Evolutionary conservation across 2,113 vertebrate species (phyloP).

Genomic region (Nibea coibor): DNA sequence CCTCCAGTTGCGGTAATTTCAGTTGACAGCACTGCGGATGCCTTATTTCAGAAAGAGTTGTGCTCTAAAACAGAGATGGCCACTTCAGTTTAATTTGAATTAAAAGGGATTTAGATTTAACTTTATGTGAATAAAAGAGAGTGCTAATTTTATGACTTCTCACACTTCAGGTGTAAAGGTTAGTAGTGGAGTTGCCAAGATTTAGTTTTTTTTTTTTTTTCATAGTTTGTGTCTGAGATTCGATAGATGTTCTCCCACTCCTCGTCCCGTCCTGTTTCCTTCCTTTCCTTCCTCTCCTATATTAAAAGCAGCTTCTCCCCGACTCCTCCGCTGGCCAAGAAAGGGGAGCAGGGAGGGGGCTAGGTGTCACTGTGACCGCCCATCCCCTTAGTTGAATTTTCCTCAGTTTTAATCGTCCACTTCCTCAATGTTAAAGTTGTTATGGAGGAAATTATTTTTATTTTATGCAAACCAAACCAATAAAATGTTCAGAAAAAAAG

Average conservation of each 20-base stretch:
- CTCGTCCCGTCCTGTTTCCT: neutral
- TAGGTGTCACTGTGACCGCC: constrained; percentile 31
- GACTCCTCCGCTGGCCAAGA: constrained; percentile 51
- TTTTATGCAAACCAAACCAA: constrained; percentile 75
- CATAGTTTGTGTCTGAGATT: neutral
- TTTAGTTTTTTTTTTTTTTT: too few relatives aligned
- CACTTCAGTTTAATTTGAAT: constrained; percentile 39
- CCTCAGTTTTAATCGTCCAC: constrained; percentile 69
- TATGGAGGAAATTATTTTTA: constrained; percentile 76
- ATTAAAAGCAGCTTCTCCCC: constrained; percentile 54
- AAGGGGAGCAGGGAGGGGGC: constrained; percentile 31
- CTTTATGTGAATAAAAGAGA: constrained; percentile 50
- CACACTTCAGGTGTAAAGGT: constrained; percentile 16
- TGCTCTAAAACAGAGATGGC: constrained; percentile 21
- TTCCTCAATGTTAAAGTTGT: constrained; percentile 59
- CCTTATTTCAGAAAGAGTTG: constrained; percentile 75
- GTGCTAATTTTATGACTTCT: constrained; percentile 33
- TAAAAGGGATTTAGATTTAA: constrained; percentile 54
- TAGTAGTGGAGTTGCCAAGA: constrained; percentile 29
- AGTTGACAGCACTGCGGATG: constrained; percentile 74
- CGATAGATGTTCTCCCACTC: neutral
- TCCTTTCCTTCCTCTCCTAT: neutral
- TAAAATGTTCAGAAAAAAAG: constrained; percentile 70
- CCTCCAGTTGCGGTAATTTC: constrained; percentile 34
- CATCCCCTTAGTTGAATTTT: constrained; percentile 9